Base-by-base conservation (phyloP, 2,113 vertebrate species). In the Albula glossodonta region DNA sequence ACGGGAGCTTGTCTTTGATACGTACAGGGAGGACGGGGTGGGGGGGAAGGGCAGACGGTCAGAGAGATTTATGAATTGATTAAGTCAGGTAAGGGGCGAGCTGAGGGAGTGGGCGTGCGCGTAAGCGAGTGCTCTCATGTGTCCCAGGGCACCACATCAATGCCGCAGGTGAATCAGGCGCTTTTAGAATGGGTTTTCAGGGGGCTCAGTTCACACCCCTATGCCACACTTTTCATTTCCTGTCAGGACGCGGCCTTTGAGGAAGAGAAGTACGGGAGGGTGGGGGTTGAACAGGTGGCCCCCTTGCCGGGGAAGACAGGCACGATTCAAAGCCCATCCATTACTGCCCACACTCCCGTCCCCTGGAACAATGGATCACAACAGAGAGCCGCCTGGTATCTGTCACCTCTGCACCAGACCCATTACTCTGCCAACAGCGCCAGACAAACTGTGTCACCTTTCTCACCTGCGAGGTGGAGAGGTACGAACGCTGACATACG, bases 311-410 rank as follows among this genome's bases (percentile, higher is more conserved):
- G 51, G 51, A 31, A 78, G 80, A 86, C 63, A 82, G 66, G 63
- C 31, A 6, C 63, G 81, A 78, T 82, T 74, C 56, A 86, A 83
- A 86, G 81, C 12, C 70, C 81, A 83, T 83, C 81, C 85, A 86
- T 86, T 86, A 83, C 66, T 51, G 70, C 80, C 52, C 66, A 25
- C 51, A 77, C 41, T 78, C 80, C 63, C 81, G 49, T 48, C 81
- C 51, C 49, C 41, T 31, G 19, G 78, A 82, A 83, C 86, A 83
- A 83, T 79, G 82, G 82, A 83, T 87, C 74, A 80, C 82, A 83
- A 53, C 31, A 66, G 56, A 83, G 56, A 50, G n/a, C n/a, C 51
- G 82, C 41, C 53, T 82, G 63, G 81, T 50, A 83, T 87, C 84
- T 84, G 77, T 87, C 82, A 82, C 81, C 22, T 83, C 70, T 25